phyloP scores from a whole-genome alignment of 2,113 vertebrate species.

The Pungitius pungitius region DNA sequence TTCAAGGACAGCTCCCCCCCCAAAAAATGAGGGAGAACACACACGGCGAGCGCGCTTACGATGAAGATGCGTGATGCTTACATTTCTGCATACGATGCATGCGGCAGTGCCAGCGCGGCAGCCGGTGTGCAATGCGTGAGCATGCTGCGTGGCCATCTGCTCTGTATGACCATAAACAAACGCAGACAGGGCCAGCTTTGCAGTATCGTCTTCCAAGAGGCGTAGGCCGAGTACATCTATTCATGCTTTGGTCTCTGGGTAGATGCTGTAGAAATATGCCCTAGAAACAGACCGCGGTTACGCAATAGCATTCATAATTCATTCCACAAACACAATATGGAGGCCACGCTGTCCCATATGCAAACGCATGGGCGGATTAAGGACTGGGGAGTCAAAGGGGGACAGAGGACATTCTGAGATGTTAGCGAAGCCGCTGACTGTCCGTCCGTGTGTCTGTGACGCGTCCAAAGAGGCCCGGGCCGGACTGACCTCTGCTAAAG shows the following conservation, averaged over 20 bases:
- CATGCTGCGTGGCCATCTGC: slow-evolving; percentile 80
- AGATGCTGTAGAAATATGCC: slow-evolving; percentile 69
- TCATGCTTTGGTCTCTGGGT: slow-evolving; percentile 67
- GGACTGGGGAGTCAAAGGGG: slow-evolving; percentile 51
- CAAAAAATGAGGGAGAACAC: slow-evolving; percentile 24
- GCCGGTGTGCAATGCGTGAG: slow-evolving; percentile 70
- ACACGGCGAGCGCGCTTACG: slow-evolving; percentile 25
- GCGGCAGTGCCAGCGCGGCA: slow-evolving; percentile 50
- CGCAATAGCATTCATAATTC: slow-evolving; percentile 76
- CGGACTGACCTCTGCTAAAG: slow-evolving; percentile 43
- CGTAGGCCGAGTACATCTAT: slow-evolving; percentile 60
- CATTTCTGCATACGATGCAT: slow-evolving; percentile 47
- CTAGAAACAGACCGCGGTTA: slow-evolving; percentile 67
- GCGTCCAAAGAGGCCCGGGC: slow-evolving; percentile 61
- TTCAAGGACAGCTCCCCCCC: slow-evolving; percentile 54
- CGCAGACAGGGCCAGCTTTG: slow-evolving; percentile 60
- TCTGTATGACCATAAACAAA: slow-evolving; percentile 78
- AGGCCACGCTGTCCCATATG: slow-evolving; percentile 61
- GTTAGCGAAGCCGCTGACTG: slow-evolving; percentile 44
- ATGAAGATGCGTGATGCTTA: slow-evolving; percentile 47
- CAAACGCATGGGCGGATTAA: slow-evolving; percentile 63
- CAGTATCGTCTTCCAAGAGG: slow-evolving; percentile 69
- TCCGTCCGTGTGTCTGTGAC: slow-evolving; percentile 55
- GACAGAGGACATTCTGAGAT: slow-evolving; percentile 56
- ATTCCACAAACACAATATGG: slow-evolving; percentile 76